phyloP scores from a whole-genome alignment of 2,113 vertebrate species.

The Lagopus leucura region DNA sequence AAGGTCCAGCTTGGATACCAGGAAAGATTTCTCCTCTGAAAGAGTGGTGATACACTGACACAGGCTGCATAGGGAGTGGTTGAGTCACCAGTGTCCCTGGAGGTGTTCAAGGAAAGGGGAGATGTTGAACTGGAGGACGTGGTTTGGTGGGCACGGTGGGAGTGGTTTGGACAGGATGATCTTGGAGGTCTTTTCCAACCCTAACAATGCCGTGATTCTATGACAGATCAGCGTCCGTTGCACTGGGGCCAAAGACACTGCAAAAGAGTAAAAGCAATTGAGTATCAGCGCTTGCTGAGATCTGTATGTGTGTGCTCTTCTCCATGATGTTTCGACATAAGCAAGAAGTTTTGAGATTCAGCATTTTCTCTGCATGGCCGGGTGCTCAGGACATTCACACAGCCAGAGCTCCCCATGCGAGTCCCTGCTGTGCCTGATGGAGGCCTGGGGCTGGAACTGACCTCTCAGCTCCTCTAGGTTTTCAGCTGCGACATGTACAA shows the following conservation, averaged over 20 bases:
- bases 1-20: no score
- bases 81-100: no score
- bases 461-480: neutral
- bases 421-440: neutral
- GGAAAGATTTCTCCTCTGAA: no score
- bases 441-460: neutral
- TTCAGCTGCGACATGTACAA: neutral
- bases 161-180: no score
- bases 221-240: neutral
- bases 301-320: neutral
- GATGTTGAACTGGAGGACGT: no score
- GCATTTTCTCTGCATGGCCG: neutral
- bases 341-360: neutral
- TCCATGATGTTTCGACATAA: neutral
- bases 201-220: no score
- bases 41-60: no score
- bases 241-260: neutral
- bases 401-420: neutral
- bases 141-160: no score
- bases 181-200: no score
- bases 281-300: neutral
- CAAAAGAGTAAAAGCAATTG: neutral
- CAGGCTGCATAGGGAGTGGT: no score
- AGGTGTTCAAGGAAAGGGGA: no score
- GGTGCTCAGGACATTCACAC: neutral